Base-by-base conservation (phyloP, 2,113 vertebrate genomes). In the Riparia riparia region DNA sequence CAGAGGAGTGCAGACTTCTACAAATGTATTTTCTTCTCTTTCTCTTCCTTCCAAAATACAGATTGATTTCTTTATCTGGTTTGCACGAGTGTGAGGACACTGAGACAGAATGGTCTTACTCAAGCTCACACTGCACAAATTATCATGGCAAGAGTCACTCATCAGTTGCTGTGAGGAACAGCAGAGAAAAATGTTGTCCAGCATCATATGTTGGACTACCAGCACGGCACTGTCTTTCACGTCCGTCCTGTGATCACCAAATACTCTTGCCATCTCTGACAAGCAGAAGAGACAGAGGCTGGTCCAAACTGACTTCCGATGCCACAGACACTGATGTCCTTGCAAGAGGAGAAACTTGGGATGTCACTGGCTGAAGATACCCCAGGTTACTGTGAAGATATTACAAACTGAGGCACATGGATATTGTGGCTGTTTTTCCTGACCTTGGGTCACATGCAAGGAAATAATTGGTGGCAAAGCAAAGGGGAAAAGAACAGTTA, bases 331-430 rank as follows among this genome's bases (percentile, higher is more conserved):
- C 41, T n/a, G 32, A 82, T 79, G 89, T 45, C 45, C 25, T 73
- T 78, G 63, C 44, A 91, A 58, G 61, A 31, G 6, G 42, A 61
- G 32, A 44, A 70, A 39, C 28, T 47, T 72, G 53, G 39, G 11
- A n/a, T 54, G 21, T 15, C 37, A 22, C 26, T 47, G 71, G 10
- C 47, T 76, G 47, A 17, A 45, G 47, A n/a, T 44, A n/a, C 6
- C 8, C 73, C 95, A 97, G 96, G 97, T 97, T 97, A 98, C 95
- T 86, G 72, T 96, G 95, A 98, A 97, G 97, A 94, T 98, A 96
- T 2, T 61, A 34, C 49, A 65, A 44, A 68, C 60, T 94, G 91
- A 82, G 83, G 58, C 96, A 97, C 12, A 41, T 64, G 11, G 14
- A 20, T 47, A 29, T 57, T 34, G 29, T 74, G 82, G 41, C 2